These are phyloP conservation scores for Eugnorisma glareosa DNA, from an alignment of 2,888 invertebrate species.

Conservation along the genomic window DNA sequence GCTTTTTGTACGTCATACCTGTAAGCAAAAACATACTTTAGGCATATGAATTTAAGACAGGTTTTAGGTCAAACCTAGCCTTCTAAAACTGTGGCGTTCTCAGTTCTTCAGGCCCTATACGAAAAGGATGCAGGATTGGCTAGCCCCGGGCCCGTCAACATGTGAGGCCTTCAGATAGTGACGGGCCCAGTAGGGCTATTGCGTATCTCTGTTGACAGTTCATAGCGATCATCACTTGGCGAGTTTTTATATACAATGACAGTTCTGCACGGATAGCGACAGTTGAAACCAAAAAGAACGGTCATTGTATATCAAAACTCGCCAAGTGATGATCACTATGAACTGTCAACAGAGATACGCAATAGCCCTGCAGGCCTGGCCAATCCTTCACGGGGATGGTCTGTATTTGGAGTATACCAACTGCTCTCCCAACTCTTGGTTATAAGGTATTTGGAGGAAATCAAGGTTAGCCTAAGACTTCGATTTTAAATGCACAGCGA, in stretches of 20 bases:
- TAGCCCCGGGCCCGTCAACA: background rate
- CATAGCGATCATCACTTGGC: too few relatives aligned
- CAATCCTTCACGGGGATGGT: background rate
- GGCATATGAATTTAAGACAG: background rate
- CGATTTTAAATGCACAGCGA: constrained; percentile 6
- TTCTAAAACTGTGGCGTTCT: background rate
- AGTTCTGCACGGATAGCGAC: too few relatives aligned
- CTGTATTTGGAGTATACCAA: background rate
- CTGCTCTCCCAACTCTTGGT: background rate
- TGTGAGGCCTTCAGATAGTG: too few relatives aligned
- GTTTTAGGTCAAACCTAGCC: background rate
- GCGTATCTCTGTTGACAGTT: too few relatives aligned
- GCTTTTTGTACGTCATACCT: constrained; percentile 31
- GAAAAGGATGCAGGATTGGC: background rate
- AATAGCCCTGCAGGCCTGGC: too few relatives aligned
- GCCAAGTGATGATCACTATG: too few relatives aligned
- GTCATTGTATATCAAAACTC: too few relatives aligned
- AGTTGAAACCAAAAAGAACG: too few relatives aligned
- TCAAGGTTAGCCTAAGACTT: background rate
- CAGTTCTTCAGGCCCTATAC: background rate
- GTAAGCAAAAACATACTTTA: background rate
- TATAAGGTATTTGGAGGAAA: background rate
- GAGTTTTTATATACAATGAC: too few relatives aligned
- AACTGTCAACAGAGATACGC: too few relatives aligned
- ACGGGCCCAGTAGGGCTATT: too few relatives aligned